Conservation (phyloP, 2,888 invertebrate species). For the Thalpophila matura region DNA sequence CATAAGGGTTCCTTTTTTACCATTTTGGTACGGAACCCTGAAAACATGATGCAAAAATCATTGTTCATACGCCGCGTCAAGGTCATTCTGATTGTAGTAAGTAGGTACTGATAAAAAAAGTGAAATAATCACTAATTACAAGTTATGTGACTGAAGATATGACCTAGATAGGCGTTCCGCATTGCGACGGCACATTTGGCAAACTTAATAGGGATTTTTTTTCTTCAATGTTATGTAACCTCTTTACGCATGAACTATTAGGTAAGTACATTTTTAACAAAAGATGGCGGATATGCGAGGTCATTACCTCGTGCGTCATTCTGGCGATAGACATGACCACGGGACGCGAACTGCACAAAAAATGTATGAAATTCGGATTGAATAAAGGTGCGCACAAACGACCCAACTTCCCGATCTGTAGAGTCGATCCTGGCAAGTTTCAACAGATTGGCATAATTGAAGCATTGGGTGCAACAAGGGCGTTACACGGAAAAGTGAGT, state of each 20-base stretch:
- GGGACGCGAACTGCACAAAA: too few relatives aligned
- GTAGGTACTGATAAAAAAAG: too few relatives aligned
- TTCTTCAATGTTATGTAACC: constrained; percentile 17
- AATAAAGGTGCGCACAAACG: too few relatives aligned
- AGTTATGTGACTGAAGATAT: constrained; percentile 14
- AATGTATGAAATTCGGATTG: too few relatives aligned
- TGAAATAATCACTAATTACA: constrained; percentile 20
- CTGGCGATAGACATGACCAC: too few relatives aligned
- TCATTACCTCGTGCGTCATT: constrained; percentile 12
- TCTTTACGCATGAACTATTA: not conserved
- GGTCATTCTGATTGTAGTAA: constrained; percentile 33
- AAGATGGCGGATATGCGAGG: constrained; percentile 31
- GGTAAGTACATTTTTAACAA: constrained; percentile 16
- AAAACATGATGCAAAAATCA: constrained; percentile 20
- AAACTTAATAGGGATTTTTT: constrained; percentile 13
- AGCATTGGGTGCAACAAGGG: too few relatives aligned
- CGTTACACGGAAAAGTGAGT: too few relatives aligned
- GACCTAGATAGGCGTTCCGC: constrained; percentile 42
- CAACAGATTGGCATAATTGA: too few relatives aligned
- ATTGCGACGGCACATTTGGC: constrained; percentile 40
- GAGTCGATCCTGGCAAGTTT: too few relatives aligned
- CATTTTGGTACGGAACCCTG: too few relatives aligned
- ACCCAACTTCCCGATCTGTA: too few relatives aligned
- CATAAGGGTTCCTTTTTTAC: too few relatives aligned
- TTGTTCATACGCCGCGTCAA: constrained; percentile 5